Evolutionary conservation across 2,113 vertebrate species (phyloP), one percentile per base, ranked within the genome.

Genomic region (Pelusios castaneus): DNA sequence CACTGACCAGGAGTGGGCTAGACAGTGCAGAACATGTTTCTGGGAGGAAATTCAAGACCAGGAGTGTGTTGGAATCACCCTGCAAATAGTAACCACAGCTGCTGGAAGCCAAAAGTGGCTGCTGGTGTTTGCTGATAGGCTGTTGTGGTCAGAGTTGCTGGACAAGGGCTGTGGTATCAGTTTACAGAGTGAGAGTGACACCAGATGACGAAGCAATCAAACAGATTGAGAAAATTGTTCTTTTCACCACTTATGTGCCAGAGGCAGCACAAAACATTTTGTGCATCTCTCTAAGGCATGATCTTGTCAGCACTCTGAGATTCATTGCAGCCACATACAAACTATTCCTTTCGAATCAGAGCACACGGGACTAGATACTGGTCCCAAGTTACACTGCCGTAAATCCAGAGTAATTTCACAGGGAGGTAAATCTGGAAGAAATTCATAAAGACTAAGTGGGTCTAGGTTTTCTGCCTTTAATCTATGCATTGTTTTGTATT

Each of bases 381-480:
- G 93, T 70, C 67, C 41, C 34, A 70, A 10, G 67, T 38, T 73
- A 73, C 95, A 86, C 41, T 58, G 49, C 77, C 58, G 88, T 60
- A 83, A 92, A 92, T 31, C 2, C 55, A 92, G n/a, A 55, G 38
- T 94, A 84, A 94, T 91, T 88, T 94, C 91, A 91, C 60, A 24
- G 34, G 63, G 34, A 34, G 34, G 19, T 73, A 73, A 73, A 41
- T 73, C 67, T 81, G 82, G 52, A 52, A 90, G 85, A 70, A 85
- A 11, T 34, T 63, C 31, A 79, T 91, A 76, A 1, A 92, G 79
- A 60, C 83, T 76, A 16, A 91, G 41, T 34, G 31, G 88, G 80
- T 43, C 27, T 88, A 78, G 55, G 29, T 12, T 90, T 95, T 49
- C 63, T 86, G 84, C n/a, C 78, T 79, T 45, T 88, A 83, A 41